A percentile compares a stretch with the other conserved stretches of the same genome.
These are phyloP conservation scores for Luperina nickerlii DNA, from an alignment of 2,888 invertebrate species.

Conservation along the genomic window DNA sequence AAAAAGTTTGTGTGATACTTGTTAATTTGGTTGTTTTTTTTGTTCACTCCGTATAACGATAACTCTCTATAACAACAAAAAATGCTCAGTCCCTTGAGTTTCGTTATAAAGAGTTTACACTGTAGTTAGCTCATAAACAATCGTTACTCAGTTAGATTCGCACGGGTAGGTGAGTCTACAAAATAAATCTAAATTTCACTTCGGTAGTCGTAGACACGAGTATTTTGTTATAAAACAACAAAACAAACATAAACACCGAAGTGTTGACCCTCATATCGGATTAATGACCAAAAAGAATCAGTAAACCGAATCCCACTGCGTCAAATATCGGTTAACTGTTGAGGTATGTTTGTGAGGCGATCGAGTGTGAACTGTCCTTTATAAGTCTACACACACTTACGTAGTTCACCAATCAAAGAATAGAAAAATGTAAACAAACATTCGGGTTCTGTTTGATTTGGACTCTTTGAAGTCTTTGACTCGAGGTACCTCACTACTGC, in stretches of 20 bases:
- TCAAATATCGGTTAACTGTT: constrained; percentile 55
- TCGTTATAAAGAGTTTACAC: too few relatives aligned
- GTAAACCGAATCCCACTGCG: constrained; percentile 30
- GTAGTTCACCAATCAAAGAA: constrained; percentile 22
- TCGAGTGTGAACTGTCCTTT: constrained; percentile 30
- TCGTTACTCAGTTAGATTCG: too few relatives aligned
- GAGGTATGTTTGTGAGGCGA: constrained; percentile 39
- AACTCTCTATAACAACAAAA: too few relatives aligned
- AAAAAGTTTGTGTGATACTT: too few relatives aligned
- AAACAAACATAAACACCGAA: constrained; percentile 35
- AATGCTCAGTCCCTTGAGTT: too few relatives aligned
- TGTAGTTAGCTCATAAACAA: background rate
- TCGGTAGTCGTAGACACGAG: background rate
- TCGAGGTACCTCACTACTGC: background rate
- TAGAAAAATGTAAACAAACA: constrained; percentile 28
- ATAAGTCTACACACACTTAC: constrained; percentile 26
- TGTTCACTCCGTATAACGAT: too few relatives aligned
- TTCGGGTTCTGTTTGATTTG: constrained; percentile 12
- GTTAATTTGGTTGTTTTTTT: too few relatives aligned
- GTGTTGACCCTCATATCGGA: constrained; percentile 26
- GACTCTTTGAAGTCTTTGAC: background rate
- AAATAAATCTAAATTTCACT: background rate
- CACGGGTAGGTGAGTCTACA: background rate
- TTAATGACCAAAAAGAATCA: constrained; percentile 51
- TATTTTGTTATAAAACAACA: constrained; percentile 8